Evolutionary conservation across 2,888 invertebrate genomes (phyloP), one percentile per base, ranked within the genome.

Genomic region (Lamproptera curius): DNA sequence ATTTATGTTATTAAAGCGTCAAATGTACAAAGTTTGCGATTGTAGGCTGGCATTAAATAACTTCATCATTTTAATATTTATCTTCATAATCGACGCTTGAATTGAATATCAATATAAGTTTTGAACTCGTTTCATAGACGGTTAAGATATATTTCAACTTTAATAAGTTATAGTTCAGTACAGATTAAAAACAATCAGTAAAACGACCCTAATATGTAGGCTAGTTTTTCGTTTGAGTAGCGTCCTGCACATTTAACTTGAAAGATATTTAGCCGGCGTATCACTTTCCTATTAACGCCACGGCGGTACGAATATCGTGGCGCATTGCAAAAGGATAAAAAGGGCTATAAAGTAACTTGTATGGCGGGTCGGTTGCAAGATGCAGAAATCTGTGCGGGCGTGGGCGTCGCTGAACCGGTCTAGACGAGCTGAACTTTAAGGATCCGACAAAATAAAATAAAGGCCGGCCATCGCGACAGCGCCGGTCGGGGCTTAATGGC

Each of bases 391-490:
- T 82, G 83, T 82, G 80, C 81, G 76, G 67, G 61, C 68, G 72
- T 76, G 75, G 75, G 76, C 69, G 83, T 81, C 74, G 73, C 76
- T 72, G 75, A 82, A 87, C 86, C 86, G 86, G 86, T 87, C 85
- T 80, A 81, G 81, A 84, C 82, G 65, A 78, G 82, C 78, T 84
- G 85, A 85, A 85, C 86, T 84, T 84, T 81, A 83, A 79, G 78
- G 74, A 78, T 77, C 78, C 63, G 66, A 72, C 73, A 70, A 81
- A 84, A 83, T 70, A 74, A 82, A 84, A 83, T 75, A 82, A n/a
- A 85, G 79, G 67, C 63, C 62, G 59, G 67, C 67, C 67, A 76
- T 70, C 72, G 79, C 78, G 77, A 78, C 79, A 76, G 70, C 70
- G 70, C 69, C 63, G 59, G 67, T 65, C 65, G 61, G 59, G 62